Evolutionary conservation across 2,797 vertebrate genomes (phyloP), one percentile per base, ranked within the genome.

Genomic region (Alcedo atthis): DNA sequence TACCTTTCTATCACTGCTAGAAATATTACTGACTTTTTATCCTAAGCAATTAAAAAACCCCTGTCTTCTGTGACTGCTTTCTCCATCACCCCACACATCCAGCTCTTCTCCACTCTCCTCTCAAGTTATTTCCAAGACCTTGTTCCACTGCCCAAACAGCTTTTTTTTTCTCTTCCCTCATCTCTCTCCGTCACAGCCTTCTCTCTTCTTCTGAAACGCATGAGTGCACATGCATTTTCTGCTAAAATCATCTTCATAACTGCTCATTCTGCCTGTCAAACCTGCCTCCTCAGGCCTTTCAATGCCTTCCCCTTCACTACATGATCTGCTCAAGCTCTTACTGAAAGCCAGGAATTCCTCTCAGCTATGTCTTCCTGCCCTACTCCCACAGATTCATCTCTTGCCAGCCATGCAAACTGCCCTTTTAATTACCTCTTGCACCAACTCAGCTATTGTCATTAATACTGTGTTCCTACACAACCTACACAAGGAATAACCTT

Each of bases 71-170:
- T 58, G 46, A 26, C 71, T 91, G 71, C 75, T 88, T 88, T 94
- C 53, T 90, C 46, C 81, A 85, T 88, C 86, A 90, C 54, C 25
- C 43, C 54, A 82, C 37, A 43, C 61, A 68, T 71, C 26, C 67
- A 86, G 7, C 43, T 74, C 30, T 76, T 69, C 53, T 74, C 43
- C 5, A 4, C 22, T 68, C 24, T 57, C 19, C 59, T 90, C 51
- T 92, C 78, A 92, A 68, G 25, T 46, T 77, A 2, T 88, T 91
- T 94, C 55, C 88, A 95, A 90, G 85, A 24, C 46, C 43, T 64
- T 66, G 40, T 85, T 54, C 74, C 63, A 64, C 80, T 75, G 64
- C 43, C 58, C 85, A 24, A 79, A 84, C 28, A 71, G 59, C 12
- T 86, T 84, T 88, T 35, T n/a, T 37, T 64, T 49, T 28, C n/a